Evolutionary conservation across 2,888 invertebrate genomes (phyloP), one percentile per base, ranked within the genome.

Genomic region (Xanthia icteritia): DNA sequence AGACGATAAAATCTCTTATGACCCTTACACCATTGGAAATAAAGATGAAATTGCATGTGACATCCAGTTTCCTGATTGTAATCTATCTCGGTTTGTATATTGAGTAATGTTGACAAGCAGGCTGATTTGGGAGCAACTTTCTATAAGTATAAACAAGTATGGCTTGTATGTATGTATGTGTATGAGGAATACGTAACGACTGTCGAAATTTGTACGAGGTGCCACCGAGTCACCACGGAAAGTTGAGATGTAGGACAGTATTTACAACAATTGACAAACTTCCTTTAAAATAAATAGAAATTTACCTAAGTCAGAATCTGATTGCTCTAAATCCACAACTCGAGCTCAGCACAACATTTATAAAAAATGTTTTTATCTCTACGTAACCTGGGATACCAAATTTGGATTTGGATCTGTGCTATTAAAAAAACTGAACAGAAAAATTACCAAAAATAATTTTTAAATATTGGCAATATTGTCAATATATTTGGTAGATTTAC

Each of bases 51-150:
- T 84, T 86, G 48, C 42, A 77, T 65, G 65, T 79, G 70, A 80
- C 81, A 74, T 83, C 74, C 60, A 76, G 77, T 83, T 82, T 69
- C 75, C 73, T 76, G 83, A 84, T 76, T 39, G 88, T 84, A 86
- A 87, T 88, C 77, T 81, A 79, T 82, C 79, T 84, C 70, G 81
- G 89, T 83, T 74, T 82, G 79, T 76, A 84, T 90, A 92, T 95
- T 95, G 95, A 91, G 94, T 93, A 95, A 95, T 91, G 93, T 93
- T 93, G 94, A 94, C 94, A 95, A 91, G 92, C 88, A 87, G 90
- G 91, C 88, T 91, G 93, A 94, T 95, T 95, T 95, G 92, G 93
- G 95, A 95, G 93, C 95, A 95, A 95, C 95, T 95, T 95, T 95
- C 95, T 95, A 95, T 94, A 94, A 85, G 92, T 93, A 92, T 92